These are phyloP conservation scores for Heterodera carotae DNA, from an alignment of 1,140 invertebrate species.

Conservation along the genomic window DNA sequence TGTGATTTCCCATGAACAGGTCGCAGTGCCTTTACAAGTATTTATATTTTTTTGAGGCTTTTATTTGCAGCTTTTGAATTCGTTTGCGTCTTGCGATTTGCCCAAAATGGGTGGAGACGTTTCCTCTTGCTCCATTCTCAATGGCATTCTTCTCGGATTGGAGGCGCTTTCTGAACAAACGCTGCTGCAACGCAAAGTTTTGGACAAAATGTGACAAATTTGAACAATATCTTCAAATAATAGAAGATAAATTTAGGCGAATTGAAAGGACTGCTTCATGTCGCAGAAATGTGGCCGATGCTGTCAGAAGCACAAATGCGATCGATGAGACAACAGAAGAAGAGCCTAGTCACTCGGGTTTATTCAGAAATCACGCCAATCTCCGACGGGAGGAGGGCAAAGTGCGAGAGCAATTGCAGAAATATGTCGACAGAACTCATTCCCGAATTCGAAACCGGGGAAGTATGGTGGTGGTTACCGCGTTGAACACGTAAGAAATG, in stretches of 20 bases:
- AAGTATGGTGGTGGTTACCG: constrained; percentile 45
- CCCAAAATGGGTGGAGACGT: constrained; percentile 38
- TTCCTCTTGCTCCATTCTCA: constrained; percentile 47
- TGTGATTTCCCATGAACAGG: constrained; percentile 47
- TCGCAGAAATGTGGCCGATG: neutral
- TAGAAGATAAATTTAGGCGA: neutral
- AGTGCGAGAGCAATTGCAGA: constrained; percentile 5
- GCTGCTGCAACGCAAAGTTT: constrained; percentile 25
- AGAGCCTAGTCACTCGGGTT: neutral
- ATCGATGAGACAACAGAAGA: neutral
- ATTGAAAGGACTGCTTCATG: neutral
- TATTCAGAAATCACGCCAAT: constrained; percentile 1
- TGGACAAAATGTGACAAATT: neutral
- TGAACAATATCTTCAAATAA: neutral
- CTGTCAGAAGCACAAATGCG: neutral
- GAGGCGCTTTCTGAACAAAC: constrained; percentile 39
- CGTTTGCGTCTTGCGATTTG: constrained; percentile 33
- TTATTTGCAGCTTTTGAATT: constrained; percentile 33
- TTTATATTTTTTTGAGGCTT: constrained; percentile 18
- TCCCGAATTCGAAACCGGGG: constrained; percentile 33
- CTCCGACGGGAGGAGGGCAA: neutral
- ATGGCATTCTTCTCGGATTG: constrained; percentile 46
- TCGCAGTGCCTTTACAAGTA: constrained; percentile 18
- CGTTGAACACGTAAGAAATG: constrained; percentile 26
- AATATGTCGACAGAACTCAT: neutral